Evolutionary conservation across 2,113 vertebrate genomes (phyloP).

Genomic region (Hippocampus barbouri): DNA sequence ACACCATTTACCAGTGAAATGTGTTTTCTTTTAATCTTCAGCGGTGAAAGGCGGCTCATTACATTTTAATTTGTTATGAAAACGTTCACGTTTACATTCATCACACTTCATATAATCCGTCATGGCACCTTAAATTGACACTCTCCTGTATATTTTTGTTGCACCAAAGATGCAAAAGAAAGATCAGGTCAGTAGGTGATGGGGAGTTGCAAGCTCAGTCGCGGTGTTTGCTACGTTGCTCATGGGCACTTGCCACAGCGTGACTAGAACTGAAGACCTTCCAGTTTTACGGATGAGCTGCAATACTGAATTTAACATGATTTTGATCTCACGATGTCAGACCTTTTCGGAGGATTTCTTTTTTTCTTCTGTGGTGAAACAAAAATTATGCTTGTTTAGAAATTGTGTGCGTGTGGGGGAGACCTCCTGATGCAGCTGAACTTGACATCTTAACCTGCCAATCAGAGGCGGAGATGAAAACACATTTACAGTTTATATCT

Average conservation of each 20-base stretch:
- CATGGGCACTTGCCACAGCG: neutral
- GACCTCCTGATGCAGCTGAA: slow-evolving; percentile 20
- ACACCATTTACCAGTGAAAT: neutral
- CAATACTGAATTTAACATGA: neutral
- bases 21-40: neutral
- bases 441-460: slow-evolving; percentile 30
- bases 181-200: neutral
- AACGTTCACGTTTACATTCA: neutral
- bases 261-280: neutral
- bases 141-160: neutral
- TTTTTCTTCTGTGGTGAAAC: neutral
- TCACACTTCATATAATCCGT: neutral
- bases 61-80: neutral
- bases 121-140: neutral
- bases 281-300: neutral
- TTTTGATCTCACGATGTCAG: neutral
- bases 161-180: neutral
- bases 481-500: neutral
- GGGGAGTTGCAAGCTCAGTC: neutral
- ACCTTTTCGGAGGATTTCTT: neutral
- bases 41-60: neutral
- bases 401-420: neutral
- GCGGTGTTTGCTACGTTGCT: neutral
- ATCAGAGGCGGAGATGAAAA: slow-evolving; percentile 7
- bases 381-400: neutral